Conservation (phyloP, 2,113 vertebrate species). For the Ranitomeya imitator region DNA sequence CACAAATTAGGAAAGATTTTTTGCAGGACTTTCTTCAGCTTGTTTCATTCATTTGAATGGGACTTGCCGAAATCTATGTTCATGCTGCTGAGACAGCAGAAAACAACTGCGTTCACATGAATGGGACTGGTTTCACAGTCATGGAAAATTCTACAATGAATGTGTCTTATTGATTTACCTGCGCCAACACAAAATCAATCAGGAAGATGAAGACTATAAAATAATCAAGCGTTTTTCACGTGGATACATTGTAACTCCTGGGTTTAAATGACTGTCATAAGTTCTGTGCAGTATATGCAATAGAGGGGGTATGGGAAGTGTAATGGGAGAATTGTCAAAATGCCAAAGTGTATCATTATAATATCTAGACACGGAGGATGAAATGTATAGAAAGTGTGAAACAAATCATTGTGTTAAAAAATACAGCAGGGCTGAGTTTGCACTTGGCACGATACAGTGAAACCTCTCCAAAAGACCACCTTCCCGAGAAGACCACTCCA, state of each 20-base stretch:
- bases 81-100: not conserved
- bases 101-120: not conserved
- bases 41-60: not conserved
- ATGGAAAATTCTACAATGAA: too few relatives aligned
- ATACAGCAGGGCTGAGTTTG: not conserved
- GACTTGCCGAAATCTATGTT: not conserved
- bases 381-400: not conserved
- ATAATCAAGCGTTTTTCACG: not conserved
- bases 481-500: too few relatives aligned
- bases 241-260: not conserved
- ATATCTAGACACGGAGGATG: not conserved
- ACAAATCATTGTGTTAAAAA: not conserved
- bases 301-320: not conserved
- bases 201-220: not conserved
- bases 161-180: not conserved
- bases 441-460: too few relatives aligned
- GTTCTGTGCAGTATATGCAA: too few relatives aligned
- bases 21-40: not conserved
- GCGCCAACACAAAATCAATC: not conserved
- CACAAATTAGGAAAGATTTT: not conserved
- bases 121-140: not conserved
- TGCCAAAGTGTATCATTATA: not conserved
- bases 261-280: not conserved
- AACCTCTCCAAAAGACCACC: too few relatives aligned
- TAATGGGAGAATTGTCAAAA: not conserved